These are phyloP conservation scores for Pogonognathellus flavescens DNA, from an alignment of 1,140 invertebrate genomes.

Conservation along the genomic window DNA sequence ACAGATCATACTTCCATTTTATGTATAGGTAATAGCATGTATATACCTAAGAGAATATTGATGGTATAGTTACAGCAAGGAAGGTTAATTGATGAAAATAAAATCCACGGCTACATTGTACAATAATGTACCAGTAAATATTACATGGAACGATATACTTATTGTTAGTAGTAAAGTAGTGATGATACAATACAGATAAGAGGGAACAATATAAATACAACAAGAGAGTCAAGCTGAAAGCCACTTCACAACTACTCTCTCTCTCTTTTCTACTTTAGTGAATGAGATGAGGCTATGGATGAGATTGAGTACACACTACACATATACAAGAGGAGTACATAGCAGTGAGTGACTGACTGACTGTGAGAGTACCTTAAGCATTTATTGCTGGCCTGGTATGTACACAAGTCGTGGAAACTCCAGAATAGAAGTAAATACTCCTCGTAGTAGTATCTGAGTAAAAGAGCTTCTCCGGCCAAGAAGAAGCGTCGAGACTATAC, in stretches of 20 bases:
- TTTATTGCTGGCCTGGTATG: neutral
- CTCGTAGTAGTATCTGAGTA: neutral
- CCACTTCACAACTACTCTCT: neutral
- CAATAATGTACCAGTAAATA: too few relatives aligned
- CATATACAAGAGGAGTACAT: neutral
- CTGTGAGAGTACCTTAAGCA: neutral
- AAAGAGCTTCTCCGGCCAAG: neutral
- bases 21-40: too few relatives aligned
- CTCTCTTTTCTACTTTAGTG: constrained; percentile 2
- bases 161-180: neutral
- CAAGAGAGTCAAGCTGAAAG: constrained; percentile 13
- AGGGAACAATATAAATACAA: neutral
- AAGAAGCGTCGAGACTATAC: neutral
- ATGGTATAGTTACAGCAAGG: neutral
- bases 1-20: neutral
- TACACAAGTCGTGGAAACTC: neutral
- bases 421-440: neutral
- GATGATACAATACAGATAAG: neutral
- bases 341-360: neutral
- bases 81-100: constrained; percentile 20
- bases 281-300: neutral
- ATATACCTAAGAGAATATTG: neutral
- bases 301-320: neutral
- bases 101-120: neutral
- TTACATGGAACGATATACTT: too few relatives aligned